phyloP scores from a whole-genome alignment of 1,140 invertebrate genomes.

The Drosophila elegans region DNA sequence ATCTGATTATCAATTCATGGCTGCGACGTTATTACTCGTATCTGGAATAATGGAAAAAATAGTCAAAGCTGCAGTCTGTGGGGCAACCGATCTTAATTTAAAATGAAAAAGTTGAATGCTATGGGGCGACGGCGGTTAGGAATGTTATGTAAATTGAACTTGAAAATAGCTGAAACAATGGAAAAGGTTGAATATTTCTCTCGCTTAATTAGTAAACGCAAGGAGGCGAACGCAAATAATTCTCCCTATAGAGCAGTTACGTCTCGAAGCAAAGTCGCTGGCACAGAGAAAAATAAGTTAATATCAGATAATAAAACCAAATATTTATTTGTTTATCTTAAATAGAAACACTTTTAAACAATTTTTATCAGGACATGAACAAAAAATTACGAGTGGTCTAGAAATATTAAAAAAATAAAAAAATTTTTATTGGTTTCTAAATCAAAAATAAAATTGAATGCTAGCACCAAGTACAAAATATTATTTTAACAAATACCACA shows the following conservation, averaged over 20 bases:
- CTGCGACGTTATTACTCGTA: slow-evolving; percentile 56
- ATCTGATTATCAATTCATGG: slow-evolving; percentile 68
- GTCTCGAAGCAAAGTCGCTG: slow-evolving; percentile 24
- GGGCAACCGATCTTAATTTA: slow-evolving; percentile 33
- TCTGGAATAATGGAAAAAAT: slow-evolving; percentile 26
- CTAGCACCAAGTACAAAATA: too few relatives aligned
- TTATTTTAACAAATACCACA: too few relatives aligned
- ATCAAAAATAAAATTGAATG: too few relatives aligned
- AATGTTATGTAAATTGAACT: slow-evolving; percentile 82
- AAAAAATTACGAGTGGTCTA: too few relatives aligned
- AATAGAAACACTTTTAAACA: too few relatives aligned
- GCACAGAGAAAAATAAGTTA: slow-evolving; percentile 1
- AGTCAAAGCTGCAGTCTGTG: slow-evolving; percentile 36
- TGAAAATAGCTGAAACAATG: slow-evolving; percentile 79
- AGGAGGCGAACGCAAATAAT: slow-evolving; percentile 78
- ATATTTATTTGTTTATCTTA: too few relatives aligned
- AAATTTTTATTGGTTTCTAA: too few relatives aligned
- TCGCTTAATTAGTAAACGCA: slow-evolving; percentile 79
- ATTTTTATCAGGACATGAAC: too few relatives aligned
- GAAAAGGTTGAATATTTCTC: slow-evolving; percentile 79
- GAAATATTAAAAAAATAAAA: too few relatives aligned
- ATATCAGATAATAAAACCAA: too few relatives aligned
- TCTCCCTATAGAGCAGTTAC: slow-evolving; percentile 55
- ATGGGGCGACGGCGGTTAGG: slow-evolving; percentile 54
- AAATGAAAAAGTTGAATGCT: slow-evolving; percentile 53